Evolutionary conservation across 2,888 invertebrate genomes (phyloP).

Genomic region (Chydorus sphaericus): DNA sequence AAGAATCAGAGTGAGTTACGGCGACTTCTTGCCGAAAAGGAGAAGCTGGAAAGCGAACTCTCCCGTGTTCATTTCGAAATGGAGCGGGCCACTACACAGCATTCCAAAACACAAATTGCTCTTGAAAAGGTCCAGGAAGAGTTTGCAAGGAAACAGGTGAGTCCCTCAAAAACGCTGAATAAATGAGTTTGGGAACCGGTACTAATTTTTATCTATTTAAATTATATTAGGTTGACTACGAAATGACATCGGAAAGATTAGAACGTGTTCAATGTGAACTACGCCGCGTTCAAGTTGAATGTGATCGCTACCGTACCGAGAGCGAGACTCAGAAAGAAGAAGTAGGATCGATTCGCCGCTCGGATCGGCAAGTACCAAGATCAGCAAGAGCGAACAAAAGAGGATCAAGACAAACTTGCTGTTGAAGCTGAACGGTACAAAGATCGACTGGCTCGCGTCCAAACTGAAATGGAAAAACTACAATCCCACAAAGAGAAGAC

Average conservation of each 20-base stretch:
- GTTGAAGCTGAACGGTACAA: conserved; percentile 23
- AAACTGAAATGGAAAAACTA: conserved; percentile 18
- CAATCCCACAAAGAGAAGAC: conserved; percentile 19
- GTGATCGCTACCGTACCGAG: conserved; percentile 51
- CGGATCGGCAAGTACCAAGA: conserved; percentile 58
- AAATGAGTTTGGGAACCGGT: not conserved
- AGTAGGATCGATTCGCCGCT: conserved; percentile 51
- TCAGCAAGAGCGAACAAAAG: conserved; percentile 44
- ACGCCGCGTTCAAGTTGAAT: conserved; percentile 61
- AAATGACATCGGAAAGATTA: conserved; percentile 80
- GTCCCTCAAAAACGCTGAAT: not conserved
- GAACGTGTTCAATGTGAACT: conserved; percentile 70
- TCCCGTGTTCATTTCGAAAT: conserved; percentile 42
- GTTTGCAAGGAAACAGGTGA: conserved; percentile 65
- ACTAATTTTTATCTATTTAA: not conserved
- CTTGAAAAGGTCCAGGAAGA: conserved; percentile 84
- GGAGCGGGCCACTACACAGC: conserved; percentile 71
- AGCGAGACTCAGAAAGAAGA: conserved; percentile 65
- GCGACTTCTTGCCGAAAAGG: conserved; percentile 35
- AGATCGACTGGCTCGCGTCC: conserved; percentile 22
- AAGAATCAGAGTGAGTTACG: conserved; percentile 73
- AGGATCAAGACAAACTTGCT: conserved; percentile 45
- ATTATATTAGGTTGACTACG: conserved; percentile 52
- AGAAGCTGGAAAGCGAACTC: conserved; percentile 25
- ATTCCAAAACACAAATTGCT: conserved; percentile 65